Evolutionary conservation across 2,888 invertebrate species (phyloP).

Genomic region (Gryllus longicercus): DNA sequence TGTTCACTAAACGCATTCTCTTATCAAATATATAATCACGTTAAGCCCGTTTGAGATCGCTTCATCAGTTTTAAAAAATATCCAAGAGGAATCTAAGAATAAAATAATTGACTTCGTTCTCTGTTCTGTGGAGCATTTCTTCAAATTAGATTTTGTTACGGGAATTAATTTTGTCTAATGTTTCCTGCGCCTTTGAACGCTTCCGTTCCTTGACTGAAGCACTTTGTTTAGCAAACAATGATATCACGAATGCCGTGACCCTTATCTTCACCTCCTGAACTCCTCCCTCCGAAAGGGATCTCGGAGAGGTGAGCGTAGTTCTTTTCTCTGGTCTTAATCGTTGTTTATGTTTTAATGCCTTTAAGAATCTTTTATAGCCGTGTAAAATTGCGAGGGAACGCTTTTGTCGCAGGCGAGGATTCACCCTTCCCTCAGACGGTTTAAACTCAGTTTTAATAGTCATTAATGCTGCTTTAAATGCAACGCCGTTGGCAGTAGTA

Average conservation of each 20-base stretch:
- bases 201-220: background rate
- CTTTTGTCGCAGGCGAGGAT: conserved; percentile 1
- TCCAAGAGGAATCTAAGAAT: too few relatives aligned
- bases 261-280: background rate
- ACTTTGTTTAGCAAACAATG: background rate
- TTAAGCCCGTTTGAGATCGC: too few relatives aligned
- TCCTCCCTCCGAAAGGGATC: background rate
- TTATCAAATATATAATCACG: too few relatives aligned
- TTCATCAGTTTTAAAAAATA: too few relatives aligned
- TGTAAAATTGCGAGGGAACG: background rate
- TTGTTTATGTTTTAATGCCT: conserved; percentile 17
- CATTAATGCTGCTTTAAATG: conserved; percentile 2
- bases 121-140: too few relatives aligned
- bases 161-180: too few relatives aligned
- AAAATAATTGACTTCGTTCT: too few relatives aligned
- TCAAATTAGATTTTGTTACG: too few relatives aligned
- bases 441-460: conserved; percentile 1
- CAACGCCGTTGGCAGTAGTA: background rate
- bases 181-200: background rate
- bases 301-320: background rate
- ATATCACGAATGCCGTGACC: background rate
- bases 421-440: background rate
- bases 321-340: background rate
- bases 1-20: too few relatives aligned
- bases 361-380: conserved; percentile 10